Evolutionary conservation across 2,888 invertebrate genomes (phyloP).

Genomic region (Elegia similella): DNA sequence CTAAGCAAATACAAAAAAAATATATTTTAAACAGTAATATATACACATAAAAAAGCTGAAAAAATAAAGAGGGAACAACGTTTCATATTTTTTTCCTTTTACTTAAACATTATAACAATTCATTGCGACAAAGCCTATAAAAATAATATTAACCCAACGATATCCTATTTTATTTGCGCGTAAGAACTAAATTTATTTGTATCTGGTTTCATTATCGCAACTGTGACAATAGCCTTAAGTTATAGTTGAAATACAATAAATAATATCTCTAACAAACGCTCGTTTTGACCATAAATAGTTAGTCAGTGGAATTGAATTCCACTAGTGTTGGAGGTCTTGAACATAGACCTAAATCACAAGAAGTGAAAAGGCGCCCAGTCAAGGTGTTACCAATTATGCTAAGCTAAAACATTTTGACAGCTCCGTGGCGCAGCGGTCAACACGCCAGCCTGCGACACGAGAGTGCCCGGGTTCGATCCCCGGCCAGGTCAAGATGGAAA

Average conservation of each 20-base stretch:
- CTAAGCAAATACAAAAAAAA: too few relatives aligned
- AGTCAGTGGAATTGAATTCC: slow-evolving; percentile 13
- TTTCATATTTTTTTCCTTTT: not conserved
- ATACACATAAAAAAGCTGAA: too few relatives aligned
- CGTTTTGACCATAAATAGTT: slow-evolving; percentile 15
- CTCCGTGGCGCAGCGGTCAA: too few relatives aligned
- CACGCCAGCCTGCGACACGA: too few relatives aligned
- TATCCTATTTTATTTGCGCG: not conserved
- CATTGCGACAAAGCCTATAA: not conserved
- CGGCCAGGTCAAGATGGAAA: too few relatives aligned
- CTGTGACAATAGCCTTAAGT: slow-evolving; percentile 8
- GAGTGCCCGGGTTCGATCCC: too few relatives aligned
- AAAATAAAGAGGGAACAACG: too few relatives aligned
- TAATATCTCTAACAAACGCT: slow-evolving; percentile 16
- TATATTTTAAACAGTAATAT: too few relatives aligned
- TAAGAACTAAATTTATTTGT: slow-evolving; percentile 5
- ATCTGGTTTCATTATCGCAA: slow-evolving; percentile 10
- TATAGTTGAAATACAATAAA: slow-evolving; percentile 13
- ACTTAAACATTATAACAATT: not conserved
- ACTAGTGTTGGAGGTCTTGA: slow-evolving; percentile 1
- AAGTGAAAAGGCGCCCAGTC: too few relatives aligned
- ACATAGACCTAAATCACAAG: not conserved
- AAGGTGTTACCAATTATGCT: too few relatives aligned
- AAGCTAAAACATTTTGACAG: too few relatives aligned
- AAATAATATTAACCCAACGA: not conserved